Evolutionary conservation across 1,140 invertebrate genomes (phyloP), one percentile per base, ranked within the genome.

Genomic region (Himalopsyche phryganea): DNA sequence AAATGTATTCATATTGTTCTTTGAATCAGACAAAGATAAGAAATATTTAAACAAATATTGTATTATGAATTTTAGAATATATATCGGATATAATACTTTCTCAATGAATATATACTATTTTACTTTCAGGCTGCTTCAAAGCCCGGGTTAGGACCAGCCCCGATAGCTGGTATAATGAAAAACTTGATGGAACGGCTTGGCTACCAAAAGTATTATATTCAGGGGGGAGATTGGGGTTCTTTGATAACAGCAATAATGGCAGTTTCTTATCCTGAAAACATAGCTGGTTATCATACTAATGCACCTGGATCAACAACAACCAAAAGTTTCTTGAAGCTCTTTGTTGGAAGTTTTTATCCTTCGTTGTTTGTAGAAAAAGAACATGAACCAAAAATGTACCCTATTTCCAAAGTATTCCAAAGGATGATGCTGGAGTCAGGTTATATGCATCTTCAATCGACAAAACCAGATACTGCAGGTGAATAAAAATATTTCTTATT

Each of bases 381-480:
- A 50, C 66, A 85, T 32, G 68, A 79, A 2, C 68, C 80, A 0
- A 83, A 77, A 65, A 76, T 89, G 64, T 88, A 85, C 67, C 87
- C 89, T 0, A 20, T 87, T 1, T 68, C 68, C 0, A 57, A 77
- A 9, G 61, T 77, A 0, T 77, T 83, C 6, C 49, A 59, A 0
- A 66, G 60, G 41, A 1, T 89, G 0, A 32, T 92, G 0, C 76
- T 83, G 62, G 91, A 94, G 72, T 73, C 72, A 41, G 93, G 91
- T 7, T 95, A 95, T 67, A 67, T 89, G 14, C 89, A 93, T 67
- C 70, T 96, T 14, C 93, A 96, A 73, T 81, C 89, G 3, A 94
- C 91, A 0, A 95, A 94, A 72, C 93, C 94, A 10, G 92, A 96
- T 67, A 96, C 94, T 4, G 76, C 95, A 58, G 71, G 74, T 74